Percentiles rank a stretch among this genome's conserved stretches.
Evolutionary conservation across 2,888 invertebrate genomes (phyloP).

Genomic region (Napeogenes inachia): DNA sequence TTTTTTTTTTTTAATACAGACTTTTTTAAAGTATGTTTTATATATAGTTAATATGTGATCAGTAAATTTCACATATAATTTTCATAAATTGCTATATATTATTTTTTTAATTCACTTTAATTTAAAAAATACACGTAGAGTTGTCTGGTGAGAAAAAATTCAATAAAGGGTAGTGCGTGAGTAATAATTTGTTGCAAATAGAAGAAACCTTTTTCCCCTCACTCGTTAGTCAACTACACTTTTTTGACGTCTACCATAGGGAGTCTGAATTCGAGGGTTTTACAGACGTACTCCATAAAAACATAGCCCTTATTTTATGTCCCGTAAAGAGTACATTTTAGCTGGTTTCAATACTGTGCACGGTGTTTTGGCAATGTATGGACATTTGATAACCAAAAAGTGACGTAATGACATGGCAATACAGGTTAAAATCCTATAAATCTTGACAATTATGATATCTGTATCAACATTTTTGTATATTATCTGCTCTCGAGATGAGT

Average conservation of each 20-base stretch:
- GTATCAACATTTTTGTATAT: constrained; percentile 39
- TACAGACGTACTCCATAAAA: constrained; percentile 34
- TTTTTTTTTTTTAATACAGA: no score
- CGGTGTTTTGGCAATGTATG: constrained; percentile 16
- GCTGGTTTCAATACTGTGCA: constrained; percentile 11
- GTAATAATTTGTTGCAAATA: constrained; percentile 49
- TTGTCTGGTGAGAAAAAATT: not conserved
- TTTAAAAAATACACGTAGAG: not conserved
- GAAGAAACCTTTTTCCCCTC: constrained; percentile 59
- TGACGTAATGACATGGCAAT: constrained; percentile 22
- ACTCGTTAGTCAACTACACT: constrained; percentile 68
- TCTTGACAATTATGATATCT: constrained; percentile 2
- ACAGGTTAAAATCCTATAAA: constrained; percentile 44
- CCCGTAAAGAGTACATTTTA: constrained; percentile 29
- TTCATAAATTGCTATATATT: no score
- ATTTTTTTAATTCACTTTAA: not conserved
- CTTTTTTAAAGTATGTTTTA: no score
- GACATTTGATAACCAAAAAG: constrained; percentile 13
- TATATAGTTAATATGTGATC: no score
- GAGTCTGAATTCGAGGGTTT: constrained; percentile 58
- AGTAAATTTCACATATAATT: no score
- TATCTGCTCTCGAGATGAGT: constrained; percentile 60
- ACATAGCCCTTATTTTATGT: constrained; percentile 26
- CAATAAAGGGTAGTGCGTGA: constrained; percentile 19
- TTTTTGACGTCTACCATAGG: constrained; percentile 67